phyloP scores from a whole-genome alignment of 2,113 vertebrate genomes.

The Sturnus vulgaris region DNA sequence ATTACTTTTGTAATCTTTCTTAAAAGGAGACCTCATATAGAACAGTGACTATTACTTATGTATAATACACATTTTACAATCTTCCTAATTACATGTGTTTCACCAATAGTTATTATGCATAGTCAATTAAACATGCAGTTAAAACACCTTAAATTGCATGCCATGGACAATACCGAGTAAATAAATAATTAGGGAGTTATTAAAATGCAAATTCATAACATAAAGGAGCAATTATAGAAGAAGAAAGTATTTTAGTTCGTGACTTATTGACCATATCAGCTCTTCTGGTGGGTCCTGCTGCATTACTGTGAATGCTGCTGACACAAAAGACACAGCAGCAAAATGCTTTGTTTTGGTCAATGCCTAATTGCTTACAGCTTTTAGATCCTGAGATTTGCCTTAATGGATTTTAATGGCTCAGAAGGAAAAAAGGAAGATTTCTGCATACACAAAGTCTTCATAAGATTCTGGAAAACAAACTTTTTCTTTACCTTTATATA shows the following conservation, averaged over 20 bases:
- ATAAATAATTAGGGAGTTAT: conserved; percentile 55
- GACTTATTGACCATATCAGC: conserved; percentile 15
- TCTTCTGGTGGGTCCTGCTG: not conserved
- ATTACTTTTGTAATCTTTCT: not conserved
- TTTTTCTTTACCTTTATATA: not conserved
- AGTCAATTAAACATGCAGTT: conserved; percentile 39
- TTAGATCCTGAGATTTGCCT: not conserved
- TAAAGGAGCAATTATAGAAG: not conserved
- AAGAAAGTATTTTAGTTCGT: not conserved
- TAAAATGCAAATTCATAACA: conserved; percentile 46
- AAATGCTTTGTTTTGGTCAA: not conserved
- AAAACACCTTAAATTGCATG: conserved; percentile 24
- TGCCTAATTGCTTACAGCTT: not conserved
- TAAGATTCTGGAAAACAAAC: not conserved
- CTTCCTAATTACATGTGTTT: conserved; percentile 22
- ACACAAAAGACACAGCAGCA: not conserved
- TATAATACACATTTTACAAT: not conserved
- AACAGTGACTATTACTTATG: not conserved
- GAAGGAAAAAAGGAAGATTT: not conserved
- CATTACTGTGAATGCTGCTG: not conserved
- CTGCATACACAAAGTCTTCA: not conserved
- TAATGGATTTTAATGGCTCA: not conserved
- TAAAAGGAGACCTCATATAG: not conserved
- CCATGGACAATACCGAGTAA: conserved; percentile 7
- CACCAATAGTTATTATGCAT: conserved; percentile 8